Percentiles rank a stretch among this genome's conserved stretches.
phyloP scores from a whole-genome alignment of 2,888 invertebrate genomes.

The Eurois occulta region DNA sequence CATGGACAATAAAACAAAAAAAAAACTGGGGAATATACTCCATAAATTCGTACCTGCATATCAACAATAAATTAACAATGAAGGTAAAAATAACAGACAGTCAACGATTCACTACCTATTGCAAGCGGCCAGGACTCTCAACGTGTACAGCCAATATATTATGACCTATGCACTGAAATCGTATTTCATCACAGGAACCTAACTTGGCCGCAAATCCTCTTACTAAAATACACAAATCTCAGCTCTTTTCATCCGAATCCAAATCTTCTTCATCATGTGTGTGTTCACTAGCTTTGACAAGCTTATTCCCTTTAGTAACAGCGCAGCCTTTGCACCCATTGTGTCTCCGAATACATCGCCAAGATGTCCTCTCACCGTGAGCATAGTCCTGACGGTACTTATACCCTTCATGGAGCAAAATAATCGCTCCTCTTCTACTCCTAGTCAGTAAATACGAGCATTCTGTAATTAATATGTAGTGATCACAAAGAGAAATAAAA shows the following conservation, averaged over 20 bases:
- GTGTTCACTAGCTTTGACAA: constrained; percentile 54
- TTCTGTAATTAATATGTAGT: constrained; percentile 50
- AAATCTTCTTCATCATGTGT: constrained; percentile 53
- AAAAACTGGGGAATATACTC: neutral
- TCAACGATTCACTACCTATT: neutral
- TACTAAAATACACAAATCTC: constrained; percentile 4
- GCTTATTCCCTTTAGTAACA: constrained; percentile 52
- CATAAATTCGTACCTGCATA: neutral
- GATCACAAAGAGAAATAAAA: constrained; percentile 31
- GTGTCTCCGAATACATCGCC: constrained; percentile 67
- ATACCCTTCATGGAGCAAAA: constrained; percentile 57
- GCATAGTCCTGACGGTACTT: constrained; percentile 65
- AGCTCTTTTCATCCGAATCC: constrained; percentile 42
- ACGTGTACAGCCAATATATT: neutral
- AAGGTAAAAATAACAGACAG: constrained; percentile 12
- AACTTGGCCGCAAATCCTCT: neutral
- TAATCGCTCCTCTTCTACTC: constrained; percentile 62
- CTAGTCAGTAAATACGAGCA: constrained; percentile 50
- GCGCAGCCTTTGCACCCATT: constrained; percentile 66
- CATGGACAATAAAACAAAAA: neutral
- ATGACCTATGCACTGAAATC: neutral
- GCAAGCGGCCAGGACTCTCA: neutral
- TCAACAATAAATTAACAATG: neutral
- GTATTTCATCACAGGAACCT: neutral
- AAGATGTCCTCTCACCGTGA: constrained; percentile 59